Percentiles rank a stretch among this genome's conserved stretches.
Conservation (phyloP, 2,113 vertebrate species). For the Malurus elegans region DNA sequence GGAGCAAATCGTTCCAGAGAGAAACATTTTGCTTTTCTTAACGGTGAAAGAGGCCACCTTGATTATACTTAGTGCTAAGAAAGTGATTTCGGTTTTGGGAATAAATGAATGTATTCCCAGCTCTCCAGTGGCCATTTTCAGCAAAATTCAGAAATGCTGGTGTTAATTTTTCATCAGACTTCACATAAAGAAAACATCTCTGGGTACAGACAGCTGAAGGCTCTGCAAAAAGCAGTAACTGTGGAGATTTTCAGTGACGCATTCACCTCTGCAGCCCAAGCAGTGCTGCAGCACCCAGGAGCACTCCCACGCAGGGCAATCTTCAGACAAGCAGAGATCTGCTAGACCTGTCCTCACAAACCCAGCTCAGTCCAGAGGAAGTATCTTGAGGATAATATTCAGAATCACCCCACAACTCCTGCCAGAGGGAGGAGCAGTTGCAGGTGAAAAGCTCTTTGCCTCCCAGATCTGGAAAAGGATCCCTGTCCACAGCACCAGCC, state of each 20-base stretch:
- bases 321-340: neutral
- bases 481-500: neutral
- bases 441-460: slow-evolving; percentile 2
- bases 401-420: neutral
- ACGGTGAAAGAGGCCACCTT: neutral
- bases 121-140: neutral
- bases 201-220: neutral
- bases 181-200: neutral
- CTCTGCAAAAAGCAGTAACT: neutral
- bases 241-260: neutral
- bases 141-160: neutral
- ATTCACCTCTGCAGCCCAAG: neutral
- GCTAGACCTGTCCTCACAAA: neutral
- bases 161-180: neutral
- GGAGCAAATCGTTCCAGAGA: slow-evolving; percentile 10
- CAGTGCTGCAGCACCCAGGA: neutral
- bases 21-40: slow-evolving; percentile 6
- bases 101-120: neutral
- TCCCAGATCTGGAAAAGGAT: neutral
- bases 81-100: neutral
- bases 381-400: neutral
- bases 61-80: neutral
- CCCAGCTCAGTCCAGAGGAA: neutral
- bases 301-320: neutral
- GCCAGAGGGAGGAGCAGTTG: slow-evolving; percentile 51